Evolutionary conservation across 2,797 vertebrate species (phyloP), one percentile per base, ranked within the genome.

Genomic region (Natrix natrix): DNA sequence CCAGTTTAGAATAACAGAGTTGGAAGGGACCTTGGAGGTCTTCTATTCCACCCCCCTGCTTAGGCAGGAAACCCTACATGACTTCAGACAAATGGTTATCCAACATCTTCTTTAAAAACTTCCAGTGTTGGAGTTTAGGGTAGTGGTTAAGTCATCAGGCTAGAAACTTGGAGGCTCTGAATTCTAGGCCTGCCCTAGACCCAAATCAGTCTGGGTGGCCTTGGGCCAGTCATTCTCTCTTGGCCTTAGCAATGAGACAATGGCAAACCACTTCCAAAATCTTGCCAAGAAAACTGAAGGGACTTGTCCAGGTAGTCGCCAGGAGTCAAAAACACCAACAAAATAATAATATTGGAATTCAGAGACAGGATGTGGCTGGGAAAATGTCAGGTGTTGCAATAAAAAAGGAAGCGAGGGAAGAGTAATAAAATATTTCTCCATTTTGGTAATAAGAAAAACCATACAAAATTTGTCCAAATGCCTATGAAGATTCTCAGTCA

Each of bases 181-280:
- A 22, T 24, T 83, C 37, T 83, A 24, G 74, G 12, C 20, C 10
- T 43, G 37, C 74, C 37, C 43, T 11, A 11, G 37, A 8, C 37
- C 37, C 37, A 43, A 83, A 83, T 8, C 1, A 3, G 1, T 20
- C 8, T 24, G 74, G 74, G 20, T 83, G 37, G 48, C 20, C 20
- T 83, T 48, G 74, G 37, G 4, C 37, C 37, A 12, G 14, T 37
- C 69, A 74, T 37, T 37, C 16, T 37, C 32, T 37, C n/a, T 37
- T 1, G 1, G 22, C n/a, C 5, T 32, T 57, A 37, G n/a, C 10
- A n/a, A 7, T 0, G n/a, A 59, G 7, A 22, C n/a, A 59, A 88
- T 37, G 55, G n/a, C n/a, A 20, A n/a, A 88, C 8, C 6, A 37
- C 16, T n/a, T 52, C 55, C 17, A n/a, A 32, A 32, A 28, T 43